A percentile compares a stretch with the other conserved stretches of the same genome.
Evolutionary conservation across 2,797 vertebrate genomes (phyloP).

Genomic region (Aselliscus stoliczkanus): DNA sequence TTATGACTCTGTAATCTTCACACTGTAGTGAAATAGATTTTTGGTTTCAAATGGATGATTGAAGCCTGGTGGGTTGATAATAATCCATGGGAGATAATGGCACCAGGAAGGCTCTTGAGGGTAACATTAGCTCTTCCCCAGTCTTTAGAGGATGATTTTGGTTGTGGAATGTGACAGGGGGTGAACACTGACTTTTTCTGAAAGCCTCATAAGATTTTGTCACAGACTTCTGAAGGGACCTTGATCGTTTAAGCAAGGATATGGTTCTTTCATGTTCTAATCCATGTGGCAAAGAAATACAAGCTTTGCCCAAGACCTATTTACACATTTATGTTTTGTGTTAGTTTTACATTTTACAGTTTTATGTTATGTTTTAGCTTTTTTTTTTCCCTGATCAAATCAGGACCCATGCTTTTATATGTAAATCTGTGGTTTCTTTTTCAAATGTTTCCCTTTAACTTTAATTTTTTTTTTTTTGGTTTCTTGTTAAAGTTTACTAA

Average conservation of each 20-base stretch:
- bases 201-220: background rate
- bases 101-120: background rate
- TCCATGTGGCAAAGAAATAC: background rate
- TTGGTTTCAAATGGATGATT: background rate
- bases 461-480: background rate
- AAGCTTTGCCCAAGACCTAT: slow-evolving; percentile 47
- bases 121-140: background rate
- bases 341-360: background rate
- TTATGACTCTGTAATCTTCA: background rate
- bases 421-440: background rate
- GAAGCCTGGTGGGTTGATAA: background rate
- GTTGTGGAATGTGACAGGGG: background rate
- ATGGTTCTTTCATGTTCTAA: slow-evolving; percentile 56
- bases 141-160: background rate
- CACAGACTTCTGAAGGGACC: slow-evolving; percentile 40
- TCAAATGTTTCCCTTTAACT: background rate
- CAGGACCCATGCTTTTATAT: background rate
- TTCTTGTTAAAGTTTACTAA: background rate
- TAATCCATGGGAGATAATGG: background rate
- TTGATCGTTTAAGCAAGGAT: slow-evolving; percentile 50
- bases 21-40: background rate
- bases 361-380: background rate
- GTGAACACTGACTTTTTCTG: background rate
- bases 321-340: slow-evolving; percentile 20
- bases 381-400: background rate